A percentile compares a stretch with the other conserved stretches of the same genome.
phyloP scores from a whole-genome alignment of 2,888 invertebrate genomes.

The Drosophila niveifrons region DNA sequence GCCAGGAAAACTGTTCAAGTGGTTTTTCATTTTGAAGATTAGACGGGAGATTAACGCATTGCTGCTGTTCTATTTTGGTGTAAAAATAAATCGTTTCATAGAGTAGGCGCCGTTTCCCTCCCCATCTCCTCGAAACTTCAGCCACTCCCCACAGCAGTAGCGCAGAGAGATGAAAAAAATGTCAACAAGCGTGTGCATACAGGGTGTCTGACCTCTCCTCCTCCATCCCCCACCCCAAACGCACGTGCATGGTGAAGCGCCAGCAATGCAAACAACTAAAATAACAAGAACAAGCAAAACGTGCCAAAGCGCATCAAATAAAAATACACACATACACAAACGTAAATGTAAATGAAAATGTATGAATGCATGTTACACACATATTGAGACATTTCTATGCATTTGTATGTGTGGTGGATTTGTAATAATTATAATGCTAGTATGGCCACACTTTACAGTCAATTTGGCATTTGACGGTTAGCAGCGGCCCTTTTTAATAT shows the following conservation, averaged over 20 bases:
- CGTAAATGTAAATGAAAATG: slow-evolving; percentile 9
- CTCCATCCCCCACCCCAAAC: slow-evolving; percentile 26
- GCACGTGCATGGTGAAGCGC: slow-evolving; percentile 69
- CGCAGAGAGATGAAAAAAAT: slow-evolving; percentile 39
- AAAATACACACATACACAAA: slow-evolving; percentile 23
- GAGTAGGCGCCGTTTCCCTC: slow-evolving; percentile 32
- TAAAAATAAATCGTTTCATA: slow-evolving; percentile 58
- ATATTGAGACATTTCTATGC: background rate
- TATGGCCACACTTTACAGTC: slow-evolving; percentile 63
- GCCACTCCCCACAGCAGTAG: slow-evolving; percentile 13
- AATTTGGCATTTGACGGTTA: slow-evolving; percentile 74
- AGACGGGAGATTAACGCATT: slow-evolving; percentile 62
- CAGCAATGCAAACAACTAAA: slow-evolving; percentile 64
- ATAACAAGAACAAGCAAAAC: slow-evolving; percentile 60
- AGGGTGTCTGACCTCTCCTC: slow-evolving; percentile 47
- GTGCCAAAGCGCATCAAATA: slow-evolving; percentile 65
- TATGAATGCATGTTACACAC: slow-evolving; percentile 8
- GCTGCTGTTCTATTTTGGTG: slow-evolving; percentile 49
- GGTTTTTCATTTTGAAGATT: slow-evolving; percentile 66
- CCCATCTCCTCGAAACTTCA: background rate
- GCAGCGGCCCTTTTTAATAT: slow-evolving; percentile 54
- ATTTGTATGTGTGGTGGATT: slow-evolving; percentile 19
- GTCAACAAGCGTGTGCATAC: slow-evolving; percentile 66
- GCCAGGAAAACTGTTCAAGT: slow-evolving; percentile 58
- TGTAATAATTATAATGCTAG: slow-evolving; percentile 50